A percentile compares a stretch with the other conserved stretches of the same genome.
These are phyloP conservation scores for Podarcis raffonei DNA, from an alignment of 2,113 vertebrate genomes.

Conservation along the genomic window DNA sequence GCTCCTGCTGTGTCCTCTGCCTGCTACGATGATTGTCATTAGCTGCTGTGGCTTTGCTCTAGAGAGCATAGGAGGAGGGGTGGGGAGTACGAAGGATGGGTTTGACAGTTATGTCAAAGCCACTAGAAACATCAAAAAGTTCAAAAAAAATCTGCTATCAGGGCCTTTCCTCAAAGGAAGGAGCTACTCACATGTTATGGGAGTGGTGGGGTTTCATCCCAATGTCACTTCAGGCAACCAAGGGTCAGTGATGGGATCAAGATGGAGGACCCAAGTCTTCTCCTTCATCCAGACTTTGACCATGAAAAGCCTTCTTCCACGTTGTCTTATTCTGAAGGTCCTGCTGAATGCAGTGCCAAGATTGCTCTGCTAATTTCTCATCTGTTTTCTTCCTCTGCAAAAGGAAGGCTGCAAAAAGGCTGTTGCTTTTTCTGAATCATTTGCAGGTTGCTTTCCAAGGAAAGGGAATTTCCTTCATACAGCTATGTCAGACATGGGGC, in stretches of 20 bases:
- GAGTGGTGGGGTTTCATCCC: not conserved
- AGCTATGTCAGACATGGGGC: no score
- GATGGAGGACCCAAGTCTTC: not conserved
- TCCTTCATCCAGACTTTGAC: not conserved
- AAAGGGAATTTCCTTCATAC: no score
- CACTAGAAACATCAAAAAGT: not conserved
- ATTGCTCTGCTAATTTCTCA: not conserved
- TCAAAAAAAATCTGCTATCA: not conserved
- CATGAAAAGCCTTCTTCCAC: no score
- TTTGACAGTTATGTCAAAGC: constrained; percentile 5
- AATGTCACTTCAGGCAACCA: not conserved
- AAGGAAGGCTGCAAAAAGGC: no score
- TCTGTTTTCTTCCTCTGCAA: no score
- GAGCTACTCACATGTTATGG: not conserved
- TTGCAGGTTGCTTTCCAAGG: no score
- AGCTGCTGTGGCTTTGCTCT: not conserved
- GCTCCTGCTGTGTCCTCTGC: not conserved
- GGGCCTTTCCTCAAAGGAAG: not conserved
- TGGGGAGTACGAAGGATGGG: not conserved
- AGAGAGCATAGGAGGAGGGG: constrained; percentile 3
- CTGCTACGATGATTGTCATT: not conserved
- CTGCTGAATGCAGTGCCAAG: no score
- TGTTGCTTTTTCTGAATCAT: no score
- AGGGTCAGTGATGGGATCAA: not conserved
- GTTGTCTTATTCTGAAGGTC: not conserved